These are phyloP conservation scores for Melanchra persicariae DNA, from an alignment of 2,888 invertebrate genomes.

Conservation along the genomic window DNA sequence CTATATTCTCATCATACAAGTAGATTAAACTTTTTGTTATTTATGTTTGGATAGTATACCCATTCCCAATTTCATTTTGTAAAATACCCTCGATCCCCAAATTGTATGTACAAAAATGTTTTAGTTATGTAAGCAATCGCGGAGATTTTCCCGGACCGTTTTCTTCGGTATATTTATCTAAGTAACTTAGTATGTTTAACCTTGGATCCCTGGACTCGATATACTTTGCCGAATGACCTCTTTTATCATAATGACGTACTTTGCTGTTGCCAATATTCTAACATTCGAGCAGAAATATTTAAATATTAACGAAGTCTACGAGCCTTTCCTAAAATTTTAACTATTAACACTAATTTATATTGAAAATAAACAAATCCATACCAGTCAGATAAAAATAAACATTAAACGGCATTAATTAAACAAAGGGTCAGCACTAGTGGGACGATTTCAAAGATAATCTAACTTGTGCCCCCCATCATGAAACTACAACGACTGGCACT, in stretches of 20 bases:
- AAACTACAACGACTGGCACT: slow-evolving; percentile 51
- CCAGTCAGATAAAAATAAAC: slow-evolving; percentile 27
- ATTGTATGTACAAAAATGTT: slow-evolving; percentile 49
- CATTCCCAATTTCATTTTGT: slow-evolving; percentile 38
- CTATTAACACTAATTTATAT: slow-evolving; percentile 12
- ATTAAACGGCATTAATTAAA: slow-evolving; percentile 47
- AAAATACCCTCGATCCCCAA: slow-evolving; percentile 39
- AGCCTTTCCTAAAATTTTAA: slow-evolving; percentile 1
- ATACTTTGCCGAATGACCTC: slow-evolving; percentile 40
- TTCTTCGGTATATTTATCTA: slow-evolving; percentile 55
- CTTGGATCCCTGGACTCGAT: slow-evolving; percentile 49
- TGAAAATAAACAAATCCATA: slow-evolving; percentile 25
- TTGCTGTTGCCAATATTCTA: slow-evolving; percentile 32
- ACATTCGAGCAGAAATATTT: slow-evolving; percentile 27
- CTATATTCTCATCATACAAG: not conserved
- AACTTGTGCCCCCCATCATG: slow-evolving; percentile 41
- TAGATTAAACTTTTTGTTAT: slow-evolving; percentile 6
- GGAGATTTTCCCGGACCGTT: slow-evolving; percentile 41
- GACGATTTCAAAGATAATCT: slow-evolving; percentile 55
- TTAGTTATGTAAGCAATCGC: slow-evolving; percentile 59
- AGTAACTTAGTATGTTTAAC: slow-evolving; percentile 55
- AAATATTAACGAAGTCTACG: slow-evolving; percentile 5
- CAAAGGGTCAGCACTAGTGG: slow-evolving; percentile 47
- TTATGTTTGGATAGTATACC: slow-evolving; percentile 20
- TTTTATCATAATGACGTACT: slow-evolving; percentile 40